Conservation (phyloP, 2,113 vertebrate genomes). For the Antennarius striatus region DNA sequence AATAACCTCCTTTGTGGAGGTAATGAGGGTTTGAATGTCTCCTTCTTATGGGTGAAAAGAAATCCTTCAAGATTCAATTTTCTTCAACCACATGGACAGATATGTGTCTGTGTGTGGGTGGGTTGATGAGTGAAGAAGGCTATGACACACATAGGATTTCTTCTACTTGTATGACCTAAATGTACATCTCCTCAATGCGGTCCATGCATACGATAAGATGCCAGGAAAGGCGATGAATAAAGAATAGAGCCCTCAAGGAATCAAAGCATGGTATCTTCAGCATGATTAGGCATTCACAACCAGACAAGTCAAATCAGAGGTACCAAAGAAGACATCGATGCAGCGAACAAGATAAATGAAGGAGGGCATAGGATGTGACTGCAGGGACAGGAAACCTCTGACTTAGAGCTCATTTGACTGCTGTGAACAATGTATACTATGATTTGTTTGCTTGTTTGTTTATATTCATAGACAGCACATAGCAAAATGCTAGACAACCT, state of each 20-base stretch:
- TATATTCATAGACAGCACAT: no score
- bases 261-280: constrained; percentile 48
- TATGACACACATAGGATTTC: constrained; percentile 5
- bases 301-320: constrained; percentile 68
- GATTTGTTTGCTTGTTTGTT: no score
- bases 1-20: no score
- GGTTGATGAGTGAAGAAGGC: not conserved
- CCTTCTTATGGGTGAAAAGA: no score
- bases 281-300: constrained; percentile 66
- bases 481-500: not conserved
- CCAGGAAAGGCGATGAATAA: constrained; percentile 13
- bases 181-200: constrained; percentile 15
- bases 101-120: not conserved
- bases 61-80: no score
- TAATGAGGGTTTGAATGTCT: no score
- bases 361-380: constrained; percentile 28
- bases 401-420: constrained; percentile 43
- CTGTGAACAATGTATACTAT: no score
- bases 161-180: constrained; percentile 16
- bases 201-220: constrained; percentile 28
- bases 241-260: constrained; percentile 43
- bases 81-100: not conserved
- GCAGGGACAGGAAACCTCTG: constrained; percentile 31
- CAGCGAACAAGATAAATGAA: constrained; percentile 52
- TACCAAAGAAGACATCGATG: constrained; percentile 55